Base-by-base conservation (phyloP, 2,888 invertebrate genomes). In the Caenorhabditis japonica region DNA sequence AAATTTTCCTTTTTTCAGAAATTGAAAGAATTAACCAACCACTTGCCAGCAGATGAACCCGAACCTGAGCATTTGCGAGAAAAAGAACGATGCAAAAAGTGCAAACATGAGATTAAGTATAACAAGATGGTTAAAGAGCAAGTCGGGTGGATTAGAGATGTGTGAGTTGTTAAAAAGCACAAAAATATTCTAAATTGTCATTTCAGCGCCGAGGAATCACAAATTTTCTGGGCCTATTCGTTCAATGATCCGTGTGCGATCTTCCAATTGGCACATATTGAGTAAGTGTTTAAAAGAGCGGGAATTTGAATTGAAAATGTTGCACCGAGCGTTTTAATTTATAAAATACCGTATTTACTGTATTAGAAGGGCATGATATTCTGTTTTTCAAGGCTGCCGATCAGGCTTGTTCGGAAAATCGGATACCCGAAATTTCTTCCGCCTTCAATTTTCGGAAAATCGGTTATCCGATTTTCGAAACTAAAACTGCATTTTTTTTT, bases 141-240 rank as follows among this genome's bases (percentile, higher is more conserved):
- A n/a, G 23, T 41, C 1, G 8, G 33, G 1, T 60, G 60, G 61
- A 3, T 61, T 7, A 43, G 33, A 33, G 15, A 38, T n/a, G 17
- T 44, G 53, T 62, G 21, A 30, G 53, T 21, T 33, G 10, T 8
- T 19, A 21, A 33, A 7, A 34, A 4, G 12, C 12, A n/a, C 0
- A 21, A 30, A n/a, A 19, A 33, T 8, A n/a, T 5, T 2, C 27
- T 36, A 12, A 10, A 46, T n/a, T 8, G n/a, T 30, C n/a, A n/a
- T 56, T 66, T 36, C 56, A 66, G 66, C n/a, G n/a, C 43, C 19
- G 66, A 66, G 2, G 55, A 64, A 10, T 38, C 25, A 17, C 66
- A 66, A 21, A 43, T 66, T 5, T 23, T 66, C 21, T 36, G 34
- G 5, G 49, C 36, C 2, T 51, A 58, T 19, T 56, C 56, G 5